phyloP scores from a whole-genome alignment of 2,797 vertebrate genomes.

The Balearica regulorum region DNA sequence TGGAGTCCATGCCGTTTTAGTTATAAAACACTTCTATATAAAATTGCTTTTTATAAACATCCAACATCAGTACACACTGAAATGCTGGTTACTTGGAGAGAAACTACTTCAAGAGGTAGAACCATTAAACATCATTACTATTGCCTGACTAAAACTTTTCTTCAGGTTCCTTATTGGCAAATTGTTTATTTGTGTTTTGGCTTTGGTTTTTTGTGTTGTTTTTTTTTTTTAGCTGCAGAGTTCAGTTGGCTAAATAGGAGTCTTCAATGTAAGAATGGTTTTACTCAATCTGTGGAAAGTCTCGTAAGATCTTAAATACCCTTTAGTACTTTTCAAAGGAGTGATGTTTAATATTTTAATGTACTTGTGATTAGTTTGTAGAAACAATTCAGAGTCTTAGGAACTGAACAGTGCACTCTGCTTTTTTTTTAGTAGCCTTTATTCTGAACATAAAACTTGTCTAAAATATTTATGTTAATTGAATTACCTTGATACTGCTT shows the following conservation, averaged over 20 bases:
- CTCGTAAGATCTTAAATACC: background rate
- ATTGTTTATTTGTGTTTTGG: too few species aligned
- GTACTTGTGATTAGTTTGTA: background rate
- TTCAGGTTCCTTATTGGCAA: background rate
- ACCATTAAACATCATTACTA: background rate
- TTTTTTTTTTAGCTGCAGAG: background rate
- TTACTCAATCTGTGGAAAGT: background rate
- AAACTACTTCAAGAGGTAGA: background rate
- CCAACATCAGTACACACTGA: background rate
- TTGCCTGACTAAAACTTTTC: background rate
- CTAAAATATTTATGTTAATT: background rate
- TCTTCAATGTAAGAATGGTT: background rate
- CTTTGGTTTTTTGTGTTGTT: too few species aligned
- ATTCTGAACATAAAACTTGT: background rate
- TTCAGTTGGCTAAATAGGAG: background rate
- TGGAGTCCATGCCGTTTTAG: background rate
- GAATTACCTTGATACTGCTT: background rate
- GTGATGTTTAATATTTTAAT: background rate
- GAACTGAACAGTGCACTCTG: background rate
- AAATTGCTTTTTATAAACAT: background rate
- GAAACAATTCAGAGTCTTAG: background rate
- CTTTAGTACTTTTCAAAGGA: background rate
- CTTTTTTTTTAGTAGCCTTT: background rate
- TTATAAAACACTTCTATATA: background rate
- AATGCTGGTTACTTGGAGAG: background rate